Percentiles rank a stretch among this genome's conserved stretches.
phyloP scores from a whole-genome alignment of 2,113 vertebrate genomes.

The Artemisiospiza belli region DNA sequence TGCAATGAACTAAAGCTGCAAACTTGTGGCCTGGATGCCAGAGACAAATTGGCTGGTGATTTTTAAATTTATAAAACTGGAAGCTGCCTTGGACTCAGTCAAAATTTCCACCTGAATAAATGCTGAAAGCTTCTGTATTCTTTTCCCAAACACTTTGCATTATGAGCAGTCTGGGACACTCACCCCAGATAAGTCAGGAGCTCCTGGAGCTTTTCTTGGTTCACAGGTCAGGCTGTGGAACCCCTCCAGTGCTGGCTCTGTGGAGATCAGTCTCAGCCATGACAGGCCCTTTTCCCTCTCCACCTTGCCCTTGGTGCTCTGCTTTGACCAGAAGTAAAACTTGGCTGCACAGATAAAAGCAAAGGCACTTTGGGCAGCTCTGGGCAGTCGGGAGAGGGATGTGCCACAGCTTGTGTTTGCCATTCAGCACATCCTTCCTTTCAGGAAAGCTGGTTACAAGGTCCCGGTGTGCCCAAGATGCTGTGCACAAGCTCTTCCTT shows the following conservation, averaged over 20 bases:
- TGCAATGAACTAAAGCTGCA: background rate
- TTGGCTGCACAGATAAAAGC: background rate
- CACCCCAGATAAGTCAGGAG: background rate
- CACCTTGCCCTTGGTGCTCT: background rate
- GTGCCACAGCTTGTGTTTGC: background rate
- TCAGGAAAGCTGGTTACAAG: background rate
- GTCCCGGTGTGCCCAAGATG: background rate
- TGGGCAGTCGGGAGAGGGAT: background rate
- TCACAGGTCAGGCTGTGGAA: background rate
- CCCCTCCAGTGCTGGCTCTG: background rate
- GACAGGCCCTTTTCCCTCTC: background rate
- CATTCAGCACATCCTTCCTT: background rate
- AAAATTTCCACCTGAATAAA: background rate
- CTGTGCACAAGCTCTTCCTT: background rate
- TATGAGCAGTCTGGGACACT: background rate
- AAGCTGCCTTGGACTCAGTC: background rate
- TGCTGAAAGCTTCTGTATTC: background rate
- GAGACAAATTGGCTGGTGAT: background rate
- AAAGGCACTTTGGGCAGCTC: background rate
- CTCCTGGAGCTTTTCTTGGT: background rate
- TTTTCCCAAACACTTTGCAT: background rate
- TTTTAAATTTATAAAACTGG: background rate
- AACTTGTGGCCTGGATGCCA: background rate
- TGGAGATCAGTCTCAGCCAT: background rate
- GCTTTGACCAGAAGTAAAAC: background rate